Percentiles rank a stretch among this genome's conserved stretches.
Conservation (phyloP, 2,113 vertebrate species). For the Nicator chloris region DNA sequence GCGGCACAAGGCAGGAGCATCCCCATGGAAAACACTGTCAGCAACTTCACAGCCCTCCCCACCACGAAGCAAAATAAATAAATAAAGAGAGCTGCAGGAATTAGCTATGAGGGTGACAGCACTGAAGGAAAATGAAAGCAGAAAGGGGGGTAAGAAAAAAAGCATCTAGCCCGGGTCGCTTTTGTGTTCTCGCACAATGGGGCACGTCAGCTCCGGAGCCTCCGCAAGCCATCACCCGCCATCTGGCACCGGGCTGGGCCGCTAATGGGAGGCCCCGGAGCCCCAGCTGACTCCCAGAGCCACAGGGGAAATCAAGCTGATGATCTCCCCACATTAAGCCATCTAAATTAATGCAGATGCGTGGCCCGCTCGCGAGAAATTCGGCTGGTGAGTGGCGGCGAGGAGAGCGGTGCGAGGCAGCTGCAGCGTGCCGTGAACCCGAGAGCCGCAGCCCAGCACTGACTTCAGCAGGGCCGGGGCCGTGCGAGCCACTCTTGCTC, state of each 20-base stretch:
- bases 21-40: neutral
- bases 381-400: neutral
- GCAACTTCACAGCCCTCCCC: neutral
- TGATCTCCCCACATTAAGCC: conserved; percentile 16
- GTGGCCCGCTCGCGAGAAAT: neutral
- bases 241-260: conserved; percentile 66
- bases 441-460: neutral
- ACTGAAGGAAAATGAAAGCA: neutral
- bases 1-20: neutral
- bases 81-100: neutral
- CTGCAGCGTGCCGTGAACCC: neutral
- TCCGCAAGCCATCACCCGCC: conserved; percentile 61
- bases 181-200: conserved; percentile 50
- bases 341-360: conserved; percentile 34
- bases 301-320: conserved; percentile 66
- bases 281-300: conserved; percentile 73
- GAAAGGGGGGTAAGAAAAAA: neutral
- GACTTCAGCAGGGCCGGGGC: rapidly evolving
- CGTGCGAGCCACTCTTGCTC: neutral
- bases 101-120: neutral
- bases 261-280: conserved; percentile 54
- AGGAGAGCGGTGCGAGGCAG: neutral
- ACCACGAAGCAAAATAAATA: neutral
- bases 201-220: conserved; percentile 45
- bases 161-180: neutral